Evolutionary conservation across 2,113 vertebrate species (phyloP).

Genomic region (Apodemus sylvaticus): DNA sequence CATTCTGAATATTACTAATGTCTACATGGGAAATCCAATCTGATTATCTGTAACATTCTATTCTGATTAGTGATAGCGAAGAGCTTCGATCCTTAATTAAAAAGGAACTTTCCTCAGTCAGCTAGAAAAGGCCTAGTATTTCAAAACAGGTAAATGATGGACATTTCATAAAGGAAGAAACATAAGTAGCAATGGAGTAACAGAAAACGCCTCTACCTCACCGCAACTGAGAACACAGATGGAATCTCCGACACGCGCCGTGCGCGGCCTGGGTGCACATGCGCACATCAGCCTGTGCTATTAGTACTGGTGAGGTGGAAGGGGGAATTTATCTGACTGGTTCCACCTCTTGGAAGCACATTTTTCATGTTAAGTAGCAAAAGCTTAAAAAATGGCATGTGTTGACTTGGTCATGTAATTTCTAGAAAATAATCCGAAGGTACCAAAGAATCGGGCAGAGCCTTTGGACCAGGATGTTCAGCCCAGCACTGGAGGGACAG

Average conservation of each 20-base stretch:
- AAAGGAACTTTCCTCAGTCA: slow-evolving; percentile 32
- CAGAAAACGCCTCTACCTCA: background rate
- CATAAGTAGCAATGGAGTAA: background rate
- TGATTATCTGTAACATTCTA: background rate
- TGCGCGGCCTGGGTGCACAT: background rate
- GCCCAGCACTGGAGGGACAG: background rate
- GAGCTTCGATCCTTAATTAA: background rate
- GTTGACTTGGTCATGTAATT: slow-evolving; percentile 1
- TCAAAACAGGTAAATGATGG: background rate
- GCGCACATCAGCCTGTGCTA: background rate
- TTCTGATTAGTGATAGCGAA: slow-evolving; percentile 17
- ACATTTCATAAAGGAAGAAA: slow-evolving; percentile 33
- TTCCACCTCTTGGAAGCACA: background rate
- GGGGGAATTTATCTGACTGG: background rate
- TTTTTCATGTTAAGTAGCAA: background rate
- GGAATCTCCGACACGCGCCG: background rate
- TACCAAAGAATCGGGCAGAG: background rate
- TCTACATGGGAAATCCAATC: slow-evolving; percentile 56
- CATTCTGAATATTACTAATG: slow-evolving; percentile 60
- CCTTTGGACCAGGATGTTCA: background rate
- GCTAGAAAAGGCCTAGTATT: slow-evolving; percentile 27
- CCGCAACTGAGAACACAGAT: background rate
- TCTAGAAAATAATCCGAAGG: background rate
- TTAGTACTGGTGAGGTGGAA: too few species aligned
- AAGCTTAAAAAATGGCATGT: slow-evolving; percentile 18